A percentile compares a stretch with the other conserved stretches of the same genome.
These are phyloP conservation scores for Rhagonycha lutea DNA, from an alignment of 2,888 invertebrate genomes.

Conservation along the genomic window DNA sequence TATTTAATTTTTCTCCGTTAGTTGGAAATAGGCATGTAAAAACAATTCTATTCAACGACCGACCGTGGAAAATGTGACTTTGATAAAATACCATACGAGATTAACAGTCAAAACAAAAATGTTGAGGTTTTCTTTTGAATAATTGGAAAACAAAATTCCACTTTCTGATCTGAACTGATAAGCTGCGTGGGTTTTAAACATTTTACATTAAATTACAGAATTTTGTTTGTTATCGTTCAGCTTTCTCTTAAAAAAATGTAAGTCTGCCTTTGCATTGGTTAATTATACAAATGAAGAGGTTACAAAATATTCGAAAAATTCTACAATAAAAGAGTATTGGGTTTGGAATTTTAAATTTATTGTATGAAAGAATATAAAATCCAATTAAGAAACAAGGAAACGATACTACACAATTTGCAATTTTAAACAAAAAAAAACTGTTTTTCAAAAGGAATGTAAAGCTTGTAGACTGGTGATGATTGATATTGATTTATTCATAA, in stretches of 20 bases:
- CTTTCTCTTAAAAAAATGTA: not conserved
- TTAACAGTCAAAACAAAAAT: not conserved
- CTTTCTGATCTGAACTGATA: not conserved
- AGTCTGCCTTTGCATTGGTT: too few relatives aligned
- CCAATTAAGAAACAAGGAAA: not conserved
- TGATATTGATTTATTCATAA: not conserved
- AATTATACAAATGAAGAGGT: too few relatives aligned
- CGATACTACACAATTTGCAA: not conserved
- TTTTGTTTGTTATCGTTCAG: not conserved
- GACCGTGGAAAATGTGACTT: not conserved
- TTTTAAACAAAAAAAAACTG: not conserved
- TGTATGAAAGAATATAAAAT: not conserved
- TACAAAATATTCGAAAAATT: too few relatives aligned
- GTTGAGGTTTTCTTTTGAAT: not conserved
- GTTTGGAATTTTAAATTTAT: not conserved
- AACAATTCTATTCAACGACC: not conserved
- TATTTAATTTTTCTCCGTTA: conserved; percentile 2
- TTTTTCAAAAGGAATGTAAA: not conserved
- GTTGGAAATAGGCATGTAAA: not conserved
- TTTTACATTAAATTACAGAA: not conserved
- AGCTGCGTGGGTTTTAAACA: not conserved
- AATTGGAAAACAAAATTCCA: not conserved
- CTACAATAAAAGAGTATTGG: not conserved
- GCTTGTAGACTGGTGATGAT: not conserved
- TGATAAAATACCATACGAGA: not conserved